Conservation (phyloP, 2,888 invertebrate genomes). For the Dryobotodes eremita region DNA sequence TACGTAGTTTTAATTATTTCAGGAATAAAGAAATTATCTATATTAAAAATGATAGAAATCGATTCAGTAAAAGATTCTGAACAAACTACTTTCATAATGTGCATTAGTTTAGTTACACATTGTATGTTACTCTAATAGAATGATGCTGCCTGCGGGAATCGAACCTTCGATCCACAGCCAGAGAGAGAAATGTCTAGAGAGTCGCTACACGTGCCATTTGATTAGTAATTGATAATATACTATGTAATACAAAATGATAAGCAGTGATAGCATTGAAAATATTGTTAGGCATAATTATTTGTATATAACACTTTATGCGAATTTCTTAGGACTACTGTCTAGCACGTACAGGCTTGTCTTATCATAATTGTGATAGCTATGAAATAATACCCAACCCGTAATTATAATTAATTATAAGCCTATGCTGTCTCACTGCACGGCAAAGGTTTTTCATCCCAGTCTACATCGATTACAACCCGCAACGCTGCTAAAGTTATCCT, state of each 20-base stretch:
- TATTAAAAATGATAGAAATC: too few relatives aligned
- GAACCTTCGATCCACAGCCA: constrained; percentile 3
- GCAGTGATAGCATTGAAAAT: constrained; percentile 3
- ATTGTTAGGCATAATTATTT: constrained; percentile 10
- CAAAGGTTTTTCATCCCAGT: neutral
- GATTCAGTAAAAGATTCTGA: too few relatives aligned
- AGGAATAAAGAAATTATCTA: too few relatives aligned
- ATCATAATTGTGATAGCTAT: constrained; percentile 36
- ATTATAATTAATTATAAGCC: neutral
- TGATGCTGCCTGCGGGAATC: neutral
- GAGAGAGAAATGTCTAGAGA: too few relatives aligned
- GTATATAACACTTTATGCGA: neutral
- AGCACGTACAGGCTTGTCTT: constrained; percentile 30
- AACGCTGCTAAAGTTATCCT: neutral
- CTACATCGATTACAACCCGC: neutral
- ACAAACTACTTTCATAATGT: too few relatives aligned
- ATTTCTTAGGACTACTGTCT: constrained; percentile 5
- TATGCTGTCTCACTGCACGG: neutral
- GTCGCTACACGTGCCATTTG: neutral
- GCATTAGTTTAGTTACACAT: too few relatives aligned
- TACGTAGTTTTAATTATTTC: too few relatives aligned
- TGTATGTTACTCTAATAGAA: neutral
- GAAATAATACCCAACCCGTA: constrained; percentile 22
- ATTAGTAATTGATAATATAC: constrained; percentile 14
- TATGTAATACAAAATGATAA: constrained; percentile 19